Base-by-base conservation (phyloP, 2,888 invertebrate species). In the Trichopria drosophilae region DNA sequence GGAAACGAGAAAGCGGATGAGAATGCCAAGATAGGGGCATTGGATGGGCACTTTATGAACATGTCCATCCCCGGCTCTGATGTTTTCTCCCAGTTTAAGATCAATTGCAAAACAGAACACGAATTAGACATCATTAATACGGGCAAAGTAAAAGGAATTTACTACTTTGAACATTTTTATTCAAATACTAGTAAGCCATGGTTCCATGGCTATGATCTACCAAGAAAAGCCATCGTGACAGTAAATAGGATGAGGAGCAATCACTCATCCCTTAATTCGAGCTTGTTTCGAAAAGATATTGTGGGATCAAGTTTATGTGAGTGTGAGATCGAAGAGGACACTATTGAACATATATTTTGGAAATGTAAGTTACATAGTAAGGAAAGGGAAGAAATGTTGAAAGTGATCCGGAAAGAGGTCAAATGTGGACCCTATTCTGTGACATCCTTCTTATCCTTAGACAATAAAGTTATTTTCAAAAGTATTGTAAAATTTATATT, bases 121-220 rank as follows among this genome's bases (percentile, higher is more conserved):
- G 6, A 12, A 6, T 6, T 6, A 5, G 15, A n/a, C n/a, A 7
- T 31, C 5, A 5, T 31, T n/a, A 15, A 31, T 12, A 7, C n/a
- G 6, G 15, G n/a, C 15, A 15, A 31, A 31, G 6, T 5, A 5
- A 34, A 34, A 15, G 34, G 34, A n/a, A 7, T 5, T 9, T 43
- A 34, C 18, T 43, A 43, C 24, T 42, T 31, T 31, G 20, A 20
- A 15, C 23, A 43, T 18, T 44, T 44, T 23, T 44, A 26, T 18
- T 4, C 6, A 7, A 15, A 31, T 7, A 7, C 31, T 7, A 31
- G n/a, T 7, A 31, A 31, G n/a, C 31, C 31, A 5, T 31, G 31
- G 31, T 31, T 31, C n/a, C 15, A 7, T 31, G 6, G 15, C n/a
- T 31, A 12, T n/a, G n/a, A 31, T 31, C 15, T 31, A 6, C n/a